Percentiles rank a stretch among this genome's conserved stretches.
phyloP scores from a whole-genome alignment of 2,113 vertebrate species.

The Meriones unguiculatus region DNA sequence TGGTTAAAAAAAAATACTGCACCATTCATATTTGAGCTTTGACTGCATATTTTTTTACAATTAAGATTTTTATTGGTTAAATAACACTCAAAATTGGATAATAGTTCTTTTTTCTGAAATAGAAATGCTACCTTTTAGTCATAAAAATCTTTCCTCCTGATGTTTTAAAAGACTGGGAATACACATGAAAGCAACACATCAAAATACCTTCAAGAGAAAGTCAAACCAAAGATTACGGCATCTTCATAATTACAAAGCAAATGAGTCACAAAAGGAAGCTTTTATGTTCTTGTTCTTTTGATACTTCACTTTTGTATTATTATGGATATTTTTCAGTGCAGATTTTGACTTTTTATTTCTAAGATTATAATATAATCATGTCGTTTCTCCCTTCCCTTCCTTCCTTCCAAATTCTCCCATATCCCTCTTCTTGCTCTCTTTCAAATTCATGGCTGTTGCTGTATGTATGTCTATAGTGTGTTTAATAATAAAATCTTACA shows the following conservation, averaged over 20 bases:
- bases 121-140: conserved; percentile 46
- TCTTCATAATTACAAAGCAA: conserved; percentile 40
- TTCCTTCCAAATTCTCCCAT: background rate
- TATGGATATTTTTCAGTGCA: background rate
- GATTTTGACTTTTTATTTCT: background rate
- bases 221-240: conserved; percentile 17
- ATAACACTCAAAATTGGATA: conserved; percentile 43
- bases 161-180: background rate
- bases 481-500: background rate
- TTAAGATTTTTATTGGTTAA: background rate
- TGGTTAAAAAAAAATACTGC: background rate
- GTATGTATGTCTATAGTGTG: background rate
- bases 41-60: background rate
- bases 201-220: conserved; percentile 61
- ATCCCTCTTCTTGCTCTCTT: background rate
- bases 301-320: background rate
- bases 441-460: background rate
- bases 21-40: background rate
- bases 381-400: background rate
- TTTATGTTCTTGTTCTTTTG: conserved; percentile 19
- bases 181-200: conserved; percentile 51
- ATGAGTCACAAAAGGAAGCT: background rate
- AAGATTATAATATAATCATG: background rate
- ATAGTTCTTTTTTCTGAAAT: background rate
- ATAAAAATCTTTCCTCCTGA: background rate